phyloP scores from a whole-genome alignment of 2,797 vertebrate species.

The Lutjanus argentimaculatus region DNA sequence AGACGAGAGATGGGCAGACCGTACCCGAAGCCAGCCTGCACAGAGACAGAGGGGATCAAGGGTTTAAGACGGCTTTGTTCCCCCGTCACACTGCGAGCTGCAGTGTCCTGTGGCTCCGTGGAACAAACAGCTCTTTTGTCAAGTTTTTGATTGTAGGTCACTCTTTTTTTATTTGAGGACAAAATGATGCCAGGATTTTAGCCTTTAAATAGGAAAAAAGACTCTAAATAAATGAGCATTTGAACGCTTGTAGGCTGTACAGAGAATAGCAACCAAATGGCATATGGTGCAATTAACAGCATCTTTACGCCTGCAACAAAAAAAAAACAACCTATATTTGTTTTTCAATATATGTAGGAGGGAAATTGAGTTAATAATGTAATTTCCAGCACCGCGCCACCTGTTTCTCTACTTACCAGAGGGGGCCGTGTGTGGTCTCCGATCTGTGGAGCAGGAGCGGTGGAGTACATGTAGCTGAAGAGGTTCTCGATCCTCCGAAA shows the following conservation, averaged over 20 bases:
- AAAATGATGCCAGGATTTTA: not conserved
- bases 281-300: conserved; percentile 17
- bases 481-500: conserved; percentile 93
- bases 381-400: rapidly evolving
- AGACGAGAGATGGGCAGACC: conserved; percentile 96
- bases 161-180: not conserved
- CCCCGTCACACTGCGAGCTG: conserved; percentile 12
- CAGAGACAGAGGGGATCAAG: conserved; percentile 19
- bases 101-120: not conserved
- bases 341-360: conserved; percentile 4
- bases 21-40: conserved; percentile 95
- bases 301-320: not conserved
- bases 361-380: not conserved
- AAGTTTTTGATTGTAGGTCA: conserved; percentile 17
- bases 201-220: conserved; percentile 24
- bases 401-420: conserved; percentile 80
- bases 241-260: not conserved
- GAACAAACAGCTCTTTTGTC: conserved; percentile 20
- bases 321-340: not conserved
- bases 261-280: conserved; percentile 1
- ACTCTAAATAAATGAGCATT: not conserved
- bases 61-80: conserved; percentile 43
- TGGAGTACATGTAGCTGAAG: conserved; percentile 98
- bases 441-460: conserved; percentile 91
- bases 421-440: conserved; percentile 87